Evolutionary conservation across 2,797 vertebrate species (phyloP).

Genomic region (Sebastes itinus): DNA sequence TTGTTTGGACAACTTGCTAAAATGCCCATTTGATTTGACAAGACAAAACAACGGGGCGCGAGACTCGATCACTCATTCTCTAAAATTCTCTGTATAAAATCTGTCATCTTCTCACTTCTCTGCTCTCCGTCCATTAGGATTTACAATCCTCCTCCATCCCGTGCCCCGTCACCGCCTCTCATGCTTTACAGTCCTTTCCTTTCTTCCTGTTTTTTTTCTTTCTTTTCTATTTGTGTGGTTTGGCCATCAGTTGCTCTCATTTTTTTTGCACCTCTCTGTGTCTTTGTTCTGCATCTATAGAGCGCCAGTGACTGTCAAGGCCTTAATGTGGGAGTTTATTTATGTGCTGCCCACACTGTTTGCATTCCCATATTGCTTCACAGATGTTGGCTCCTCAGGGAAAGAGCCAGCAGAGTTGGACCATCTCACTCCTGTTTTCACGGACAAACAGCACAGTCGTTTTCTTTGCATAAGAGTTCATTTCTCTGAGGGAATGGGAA

Average conservation of each 20-base stretch:
- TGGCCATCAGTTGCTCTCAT: constrained; percentile 45
- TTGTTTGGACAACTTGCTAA: constrained; percentile 77
- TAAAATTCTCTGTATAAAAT: constrained; percentile 46
- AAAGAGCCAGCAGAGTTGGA: constrained; percentile 9
- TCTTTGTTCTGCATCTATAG: constrained; percentile 52
- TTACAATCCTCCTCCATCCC: constrained; percentile 19
- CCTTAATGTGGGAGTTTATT: constrained; percentile 44
- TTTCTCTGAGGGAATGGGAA: constrained; percentile 45
- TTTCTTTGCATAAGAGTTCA: constrained; percentile 2
- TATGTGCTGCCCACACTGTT: constrained; percentile 44
- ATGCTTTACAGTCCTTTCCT: constrained; percentile 40
- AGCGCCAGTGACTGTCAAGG: constrained; percentile 42
- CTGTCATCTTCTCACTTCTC: constrained; percentile 37
- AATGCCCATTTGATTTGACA: constrained; percentile 76
- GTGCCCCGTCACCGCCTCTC: constrained; percentile 22
- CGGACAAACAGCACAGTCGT: neutral
- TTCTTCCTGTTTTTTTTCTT: neutral
- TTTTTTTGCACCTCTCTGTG: constrained; percentile 26
- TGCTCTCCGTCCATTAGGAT: constrained; percentile 43
- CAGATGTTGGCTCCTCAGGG: constrained; percentile 34
- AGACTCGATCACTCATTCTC: constrained; percentile 50
- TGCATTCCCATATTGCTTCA: constrained; percentile 48
- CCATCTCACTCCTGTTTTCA: constrained; percentile 5
- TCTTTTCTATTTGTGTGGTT: constrained; percentile 12
- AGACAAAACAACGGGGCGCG: constrained; percentile 63